Base-by-base conservation (phyloP, 2,888 invertebrate species). In the Chironomus tentans region DNA sequence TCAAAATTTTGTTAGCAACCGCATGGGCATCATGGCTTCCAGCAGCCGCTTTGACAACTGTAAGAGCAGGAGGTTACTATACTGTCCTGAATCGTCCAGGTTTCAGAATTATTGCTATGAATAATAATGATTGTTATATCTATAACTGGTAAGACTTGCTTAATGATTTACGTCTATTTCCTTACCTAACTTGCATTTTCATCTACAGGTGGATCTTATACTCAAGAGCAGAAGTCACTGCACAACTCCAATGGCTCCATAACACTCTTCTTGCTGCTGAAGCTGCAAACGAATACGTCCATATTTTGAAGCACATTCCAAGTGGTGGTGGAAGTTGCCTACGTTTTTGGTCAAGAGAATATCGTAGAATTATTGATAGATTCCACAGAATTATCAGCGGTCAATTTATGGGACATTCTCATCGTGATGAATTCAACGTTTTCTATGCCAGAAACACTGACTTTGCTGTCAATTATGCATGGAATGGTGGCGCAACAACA, bases 321-420 rank as follows among this genome's bases (percentile, higher is more conserved):
- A 88, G 92, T 0, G 93, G 93, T 4, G 86, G 86, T 1, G 80
- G 83, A 12, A 89, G 90, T 78, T 91, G 94, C 76, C 87, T 90
- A 74, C 82, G 85, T 47, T 87, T 90, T 0, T 97, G 94, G 92
- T 85, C 88, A 0, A 85, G 88, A 77, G 90, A 92, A 82, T 93
- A 89, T 80, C 86, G 88, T 77, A 87, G 86, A 77, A 87, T 92
- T 74, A 81, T 92, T 76, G 88, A 89, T 79, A 87, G 94, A 82
- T 95, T 91, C 82, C 87, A 90, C 18, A 86, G 87, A 56, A 92
- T 89, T 24, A 91, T 95, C 73, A 86, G 86, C 0, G 93, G 88
- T 0, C 92, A 94, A 81, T 95, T 94, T 82, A 92, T 91, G 80
- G 95, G 94, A 0, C 94, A 94, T 81, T 90, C 90, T 0, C 94